Percentiles rank a stretch among this genome's conserved stretches.
Evolutionary conservation across 2,797 vertebrate genomes (phyloP).

Genomic region (Choloepus didactylus): DNA sequence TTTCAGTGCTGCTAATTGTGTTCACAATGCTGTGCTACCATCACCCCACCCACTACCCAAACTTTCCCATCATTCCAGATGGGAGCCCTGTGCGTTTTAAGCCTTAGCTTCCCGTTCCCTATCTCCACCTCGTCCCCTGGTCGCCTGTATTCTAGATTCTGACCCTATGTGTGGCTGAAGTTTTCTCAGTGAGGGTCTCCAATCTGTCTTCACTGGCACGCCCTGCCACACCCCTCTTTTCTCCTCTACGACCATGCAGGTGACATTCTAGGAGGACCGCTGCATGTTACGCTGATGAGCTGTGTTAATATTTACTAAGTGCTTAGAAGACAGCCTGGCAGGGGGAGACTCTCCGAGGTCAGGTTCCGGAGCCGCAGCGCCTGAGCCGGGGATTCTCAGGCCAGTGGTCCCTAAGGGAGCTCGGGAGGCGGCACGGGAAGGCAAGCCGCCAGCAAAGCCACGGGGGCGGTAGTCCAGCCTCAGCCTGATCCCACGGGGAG

Average conservation of each 20-base stretch:
- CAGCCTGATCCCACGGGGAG: neutral
- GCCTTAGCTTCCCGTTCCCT: too few relatives aligned
- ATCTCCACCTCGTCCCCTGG: too few relatives aligned
- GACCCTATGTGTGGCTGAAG: neutral
- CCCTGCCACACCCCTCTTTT: neutral
- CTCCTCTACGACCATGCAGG: neutral
- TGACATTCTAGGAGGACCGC: neutral
- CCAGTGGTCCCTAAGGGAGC: neutral
- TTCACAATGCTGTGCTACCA: too few relatives aligned
- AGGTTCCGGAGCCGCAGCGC: neutral
- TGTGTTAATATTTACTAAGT: neutral
- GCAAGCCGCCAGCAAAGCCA: neutral
- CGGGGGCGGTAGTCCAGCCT: neutral
- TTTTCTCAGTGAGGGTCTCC: neutral
- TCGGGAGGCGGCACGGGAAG: neutral
- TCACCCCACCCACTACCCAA: too few relatives aligned
- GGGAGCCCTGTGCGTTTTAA: too few relatives aligned
- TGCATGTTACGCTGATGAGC: neutral
- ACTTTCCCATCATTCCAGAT: too few relatives aligned
- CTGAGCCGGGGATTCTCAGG: neutral
- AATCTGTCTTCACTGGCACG: neutral
- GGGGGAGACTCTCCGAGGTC: neutral
- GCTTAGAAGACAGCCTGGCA: neutral
- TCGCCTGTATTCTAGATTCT: too few relatives aligned
- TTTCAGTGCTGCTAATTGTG: too few relatives aligned